Evolutionary conservation across 2,797 vertebrate species (phyloP), one percentile per base, ranked within the genome.

Genomic region (Paratrypauchen microcephalus): DNA sequence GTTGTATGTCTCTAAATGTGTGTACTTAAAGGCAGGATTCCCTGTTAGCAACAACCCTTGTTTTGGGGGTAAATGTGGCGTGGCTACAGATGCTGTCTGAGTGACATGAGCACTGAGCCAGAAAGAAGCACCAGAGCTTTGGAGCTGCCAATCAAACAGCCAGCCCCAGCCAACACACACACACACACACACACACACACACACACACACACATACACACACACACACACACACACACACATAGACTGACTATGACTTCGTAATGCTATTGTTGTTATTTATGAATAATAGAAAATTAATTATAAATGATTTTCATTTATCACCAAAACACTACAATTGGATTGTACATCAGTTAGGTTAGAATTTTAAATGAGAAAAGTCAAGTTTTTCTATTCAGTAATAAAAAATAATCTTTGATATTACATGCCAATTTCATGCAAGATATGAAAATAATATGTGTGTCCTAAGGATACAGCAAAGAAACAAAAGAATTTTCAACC

Each of bases 71-170:
- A 84, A 81, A 79, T 59, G 71, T 83, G 77, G 68, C 78, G 70
- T 56, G 67, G 79, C 80, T 75, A 70, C 70, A 83, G 85, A 70
- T 80, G 82, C 74, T 69, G 79, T 70, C 76, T 76, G 69, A 85
- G 70, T 66, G 79, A 87, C 70, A 79, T 69, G 75, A 75, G 76
- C 74, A 80, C 71, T 80, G 74, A 77, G 86, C 77, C 82, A 73
- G 82, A 82, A 66, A 69, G 52, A 83, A 74, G 64, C 72, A 65
- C 36, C 2, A 71, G 77, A 73, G 60, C 76, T 68, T 62, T 41
- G 21, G 16, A 36, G 41, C 71, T 70, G 79, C 61, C 63, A 28
- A 21, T 84, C 83, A 79, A 68, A 52, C 55, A 47, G 61, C 68
- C 66, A 73, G 21, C 74, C 68, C n/a, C 23, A 70, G 66, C 74